Conservation (phyloP, 2,797 vertebrate genomes). For the Chelmon rostratus region DNA sequence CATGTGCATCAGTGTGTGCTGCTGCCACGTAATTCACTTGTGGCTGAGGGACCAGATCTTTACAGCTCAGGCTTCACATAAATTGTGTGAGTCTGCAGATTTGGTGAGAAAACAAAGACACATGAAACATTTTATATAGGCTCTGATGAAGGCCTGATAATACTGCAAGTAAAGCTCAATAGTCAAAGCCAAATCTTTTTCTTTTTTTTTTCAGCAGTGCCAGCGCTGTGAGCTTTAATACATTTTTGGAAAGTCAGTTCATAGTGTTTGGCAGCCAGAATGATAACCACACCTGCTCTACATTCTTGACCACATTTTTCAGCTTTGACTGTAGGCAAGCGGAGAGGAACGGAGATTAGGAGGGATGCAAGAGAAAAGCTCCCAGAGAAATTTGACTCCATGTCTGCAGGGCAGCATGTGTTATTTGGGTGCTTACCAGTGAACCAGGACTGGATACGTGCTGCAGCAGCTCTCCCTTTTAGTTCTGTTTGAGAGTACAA, state of each 20-base stretch:
- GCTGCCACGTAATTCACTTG: background rate
- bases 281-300: conserved; percentile 37
- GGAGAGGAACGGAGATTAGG: conserved; percentile 12
- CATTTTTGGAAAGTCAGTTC: conserved; percentile 2
- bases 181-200: background rate
- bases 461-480: background rate
- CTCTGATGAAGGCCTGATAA: background rate
- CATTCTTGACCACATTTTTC: conserved; percentile 24
- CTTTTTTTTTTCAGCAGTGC: background rate
- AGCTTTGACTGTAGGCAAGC: conserved; percentile 19
- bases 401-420: conserved; percentile 20
- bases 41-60: background rate
- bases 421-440: background rate
- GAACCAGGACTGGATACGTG: background rate
- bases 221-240: background rate
- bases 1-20: background rate
- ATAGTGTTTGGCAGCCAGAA: conserved; percentile 1
- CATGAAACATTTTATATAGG: background rate
- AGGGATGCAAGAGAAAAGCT: conserved; percentile 14
- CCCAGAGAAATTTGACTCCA: conserved; percentile 28
- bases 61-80: background rate
- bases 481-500: background rate
- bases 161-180: background rate
- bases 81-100: background rate
- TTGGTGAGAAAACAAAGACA: conserved; percentile 7